Percentiles rank a stretch among this genome's conserved stretches.
phyloP scores from a whole-genome alignment of 37 sponge, comb jelly and placozoan species.

The Eunapius fragilis region DNA sequence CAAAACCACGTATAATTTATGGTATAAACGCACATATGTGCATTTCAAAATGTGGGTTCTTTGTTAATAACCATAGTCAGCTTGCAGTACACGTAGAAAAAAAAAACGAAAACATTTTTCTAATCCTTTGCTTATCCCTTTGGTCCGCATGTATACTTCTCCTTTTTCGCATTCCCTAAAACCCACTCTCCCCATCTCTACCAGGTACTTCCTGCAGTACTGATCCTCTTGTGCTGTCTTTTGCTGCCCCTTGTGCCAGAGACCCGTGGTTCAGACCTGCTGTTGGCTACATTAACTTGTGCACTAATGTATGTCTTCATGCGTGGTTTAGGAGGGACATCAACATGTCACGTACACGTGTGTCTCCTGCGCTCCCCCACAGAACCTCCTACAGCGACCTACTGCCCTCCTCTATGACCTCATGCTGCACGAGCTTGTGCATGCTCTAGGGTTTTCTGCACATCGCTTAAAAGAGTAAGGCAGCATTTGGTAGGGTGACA shows the following conservation, averaged over 20 bases:
- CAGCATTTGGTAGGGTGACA: neutral
- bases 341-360: no score
- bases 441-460: constrained; percentile 32
- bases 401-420: constrained; percentile 6
- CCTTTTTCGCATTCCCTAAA: neutral
- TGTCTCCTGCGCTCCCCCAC: neutral
- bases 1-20: no score
- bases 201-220: neutral
- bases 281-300: constrained; percentile 4
- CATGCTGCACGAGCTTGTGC: constrained; percentile 14
- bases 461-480: constrained; percentile 18
- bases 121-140: neutral
- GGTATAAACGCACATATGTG: no score
- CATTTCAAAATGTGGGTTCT: no score
- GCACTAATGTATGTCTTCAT: neutral
- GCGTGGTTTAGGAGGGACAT: no score
- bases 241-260: constrained; percentile 5
- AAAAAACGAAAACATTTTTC: no score
- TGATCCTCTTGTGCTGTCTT: neutral
- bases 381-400: neutral
- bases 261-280: constrained; percentile 8
- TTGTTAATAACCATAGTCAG: no score
- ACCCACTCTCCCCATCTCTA: neutral
- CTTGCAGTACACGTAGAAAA: no score
- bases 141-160: neutral